Evolutionary conservation across 2,797 vertebrate genomes (phyloP).

Genomic region (Alosa sapidissima): DNA sequence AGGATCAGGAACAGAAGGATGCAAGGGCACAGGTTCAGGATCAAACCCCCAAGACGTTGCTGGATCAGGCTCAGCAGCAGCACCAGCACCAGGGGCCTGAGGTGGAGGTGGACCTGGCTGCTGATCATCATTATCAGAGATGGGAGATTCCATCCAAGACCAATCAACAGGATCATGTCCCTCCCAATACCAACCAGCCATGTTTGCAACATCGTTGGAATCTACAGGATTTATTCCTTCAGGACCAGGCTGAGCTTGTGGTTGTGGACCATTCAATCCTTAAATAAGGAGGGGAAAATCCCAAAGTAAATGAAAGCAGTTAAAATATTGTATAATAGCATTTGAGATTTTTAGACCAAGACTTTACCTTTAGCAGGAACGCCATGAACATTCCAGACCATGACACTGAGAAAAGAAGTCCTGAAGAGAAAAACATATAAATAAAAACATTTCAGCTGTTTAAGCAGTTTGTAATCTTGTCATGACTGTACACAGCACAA

Average conservation of each 20-base stretch:
- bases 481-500: too few relatives aligned
- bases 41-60: not conserved
- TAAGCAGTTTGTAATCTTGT: too few relatives aligned
- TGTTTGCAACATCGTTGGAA: too few relatives aligned
- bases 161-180: too few relatives aligned
- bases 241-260: not conserved
- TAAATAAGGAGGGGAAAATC: not conserved
- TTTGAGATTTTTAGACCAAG: not conserved
- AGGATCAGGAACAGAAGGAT: not conserved
- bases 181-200: too few relatives aligned
- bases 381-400: not conserved
- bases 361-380: not conserved
- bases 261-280: not conserved
- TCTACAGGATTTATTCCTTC: not conserved
- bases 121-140: not conserved
- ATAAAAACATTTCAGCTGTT: not conserved
- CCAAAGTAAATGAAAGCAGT: too few relatives aligned
- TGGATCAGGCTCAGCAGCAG: not conserved
- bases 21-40: not conserved
- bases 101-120: not conserved
- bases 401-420: not conserved
- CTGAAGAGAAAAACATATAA: not conserved
- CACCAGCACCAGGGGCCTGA: not conserved
- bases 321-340: too few relatives aligned
- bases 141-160: too few relatives aligned